Base-by-base conservation (phyloP, 64 coral and sea anemone species). In the Astreopora myriophthalma region DNA sequence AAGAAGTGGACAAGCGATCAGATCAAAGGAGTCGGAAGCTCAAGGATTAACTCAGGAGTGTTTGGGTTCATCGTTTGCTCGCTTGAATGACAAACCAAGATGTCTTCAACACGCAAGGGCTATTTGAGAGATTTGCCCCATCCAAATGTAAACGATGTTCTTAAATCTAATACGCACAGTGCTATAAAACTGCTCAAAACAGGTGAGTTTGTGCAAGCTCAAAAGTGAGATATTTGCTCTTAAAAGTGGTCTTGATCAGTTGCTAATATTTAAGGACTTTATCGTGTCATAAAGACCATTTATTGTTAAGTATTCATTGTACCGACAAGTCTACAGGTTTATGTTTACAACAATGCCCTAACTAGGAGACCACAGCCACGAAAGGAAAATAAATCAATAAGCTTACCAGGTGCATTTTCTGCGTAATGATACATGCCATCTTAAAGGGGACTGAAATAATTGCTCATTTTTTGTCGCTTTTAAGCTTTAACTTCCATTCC, bases 161-260 rank as follows among this genome's bases (percentile, higher is more conserved):
- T 96, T 22, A 96, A 94, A 91, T 89, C 79, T 10, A 96, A 96
- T 46, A 89, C 95, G 33, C 88, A 94, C 26, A 96, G 85, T 71
- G 55, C 86, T 17, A 90, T 94, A 1, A 96, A 96, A 71, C 57
- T 96, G 38, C 87, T 96, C 6, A 96, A 96, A 82, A 96, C 91
- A 34, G 95, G 95, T 96, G 86, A 82, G 80, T 20, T 52, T 20
- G 13, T 80, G 16, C 1, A 66, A 40, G 11, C 42, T 5, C 17
- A 58, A 12, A 16, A 58, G 11, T 16, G 5, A 22, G 35, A 74
- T 39, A 39, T 74, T 33, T 40, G 34, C 0, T 74, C 34, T 6
- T n/a, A 22, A 1, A 72, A 2, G 52, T 58, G 3, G 17, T 20
- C 42, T 46, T 11, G 11, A 46, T 6, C 5, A 46, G 42, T 46